Evolutionary conservation across 2,797 vertebrate species (phyloP).

Genomic region (Acipenser oxyrinchus): DNA sequence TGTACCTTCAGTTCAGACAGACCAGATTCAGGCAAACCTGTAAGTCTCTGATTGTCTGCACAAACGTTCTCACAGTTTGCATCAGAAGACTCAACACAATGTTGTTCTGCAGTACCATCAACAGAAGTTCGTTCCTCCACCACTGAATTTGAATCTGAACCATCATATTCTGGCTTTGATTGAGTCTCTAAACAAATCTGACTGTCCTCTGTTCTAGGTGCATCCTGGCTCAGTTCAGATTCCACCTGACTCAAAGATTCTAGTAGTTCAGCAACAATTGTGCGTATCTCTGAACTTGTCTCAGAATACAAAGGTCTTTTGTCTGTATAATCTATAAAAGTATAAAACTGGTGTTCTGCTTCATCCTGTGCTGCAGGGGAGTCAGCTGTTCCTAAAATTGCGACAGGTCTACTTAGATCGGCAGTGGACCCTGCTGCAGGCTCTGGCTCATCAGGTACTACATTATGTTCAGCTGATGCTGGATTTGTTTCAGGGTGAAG

Average conservation of each 20-base stretch:
- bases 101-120: constrained; percentile 16
- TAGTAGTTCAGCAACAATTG: not conserved
- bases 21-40: constrained; percentile 17
- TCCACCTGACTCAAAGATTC: not conserved
- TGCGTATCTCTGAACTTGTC: not conserved
- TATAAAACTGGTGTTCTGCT: no score
- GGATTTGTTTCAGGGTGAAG: constrained; percentile 1
- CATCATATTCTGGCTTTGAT: not conserved
- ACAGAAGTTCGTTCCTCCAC: constrained; percentile 3
- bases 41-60: constrained; percentile 18
- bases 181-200: not conserved
- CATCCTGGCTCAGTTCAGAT: not conserved
- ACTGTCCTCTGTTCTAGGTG: not conserved
- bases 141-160: not conserved
- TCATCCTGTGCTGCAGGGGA: not conserved
- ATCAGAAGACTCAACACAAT: constrained; percentile 16
- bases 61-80: constrained; percentile 17
- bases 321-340: not conserved
- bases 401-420: no score
- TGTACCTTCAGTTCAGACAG: constrained; percentile 15
- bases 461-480: no score
- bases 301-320: not conserved
- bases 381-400: no score
- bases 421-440: no score
- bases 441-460: no score